Base-by-base conservation (phyloP, 2,113 vertebrate genomes). In the Hoplias malabaricus region DNA sequence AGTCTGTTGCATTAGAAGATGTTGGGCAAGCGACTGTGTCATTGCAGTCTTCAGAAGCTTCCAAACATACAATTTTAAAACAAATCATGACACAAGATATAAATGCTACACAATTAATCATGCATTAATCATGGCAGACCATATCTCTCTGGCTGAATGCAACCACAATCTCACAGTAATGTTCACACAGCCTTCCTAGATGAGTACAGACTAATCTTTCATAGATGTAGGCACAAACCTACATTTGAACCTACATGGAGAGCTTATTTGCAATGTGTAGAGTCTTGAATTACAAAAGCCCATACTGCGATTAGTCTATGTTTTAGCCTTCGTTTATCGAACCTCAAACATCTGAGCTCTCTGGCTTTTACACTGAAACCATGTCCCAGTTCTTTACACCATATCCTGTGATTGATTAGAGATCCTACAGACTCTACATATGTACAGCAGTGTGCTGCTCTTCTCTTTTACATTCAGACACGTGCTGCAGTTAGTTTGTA, bases 401-500 rank as follows among this genome's bases (percentile, higher is more conserved):
- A 21, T 69, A 56, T 46, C 21, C 27, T 6, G 11, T 23, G 7
- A 61, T 69, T 69, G 53, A 69, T 69, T 75, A 38, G n/a, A 21
- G n/a, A n/a, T n/a, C n/a, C n/a, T n/a, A n/a, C 65, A 50, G 33
- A n/a, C n/a, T 62, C 16, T n/a, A 80, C 71, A 80, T 68, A 75
- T 75, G 79, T 80, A 69, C 68, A 75, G 59, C 73, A 63, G 53
- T 61, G 42, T 29, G 57, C 42, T 66, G 40, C 27, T 65, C 42
- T 75, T 69, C 72, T 75, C 65, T 68, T 33, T 63, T 48, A 75
- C 54, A 80, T 70, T 53, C 71, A 75, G 61, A 16, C 42, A 69
- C 72, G 75, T 62, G 72, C 57, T 69, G 72, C 56, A 69, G 72
- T 62, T 80, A 75, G 72, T 73, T n/a, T 19, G 61, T 59, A 62